Evolutionary conservation across 2,888 invertebrate species (phyloP).

Genomic region (Schizaphis graminum): DNA sequence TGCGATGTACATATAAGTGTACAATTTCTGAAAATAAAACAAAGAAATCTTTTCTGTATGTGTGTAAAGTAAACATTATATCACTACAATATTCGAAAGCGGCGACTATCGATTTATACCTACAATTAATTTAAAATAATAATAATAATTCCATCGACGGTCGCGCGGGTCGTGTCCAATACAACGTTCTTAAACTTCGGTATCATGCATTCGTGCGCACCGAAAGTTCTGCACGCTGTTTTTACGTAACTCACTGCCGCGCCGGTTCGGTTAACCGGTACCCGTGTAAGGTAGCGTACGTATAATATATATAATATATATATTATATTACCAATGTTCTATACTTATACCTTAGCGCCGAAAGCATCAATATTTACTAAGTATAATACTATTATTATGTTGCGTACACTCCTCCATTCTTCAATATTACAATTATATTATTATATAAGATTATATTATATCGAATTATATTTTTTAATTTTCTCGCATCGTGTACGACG

Average conservation of each 20-base stretch:
- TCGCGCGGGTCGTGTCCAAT: not conserved
- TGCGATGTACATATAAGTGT: not conserved
- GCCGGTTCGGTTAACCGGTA: not conserved
- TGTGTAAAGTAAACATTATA: not conserved
- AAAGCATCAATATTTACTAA: not conserved
- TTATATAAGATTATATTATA: too few relatives aligned
- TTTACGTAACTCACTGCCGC: not conserved
- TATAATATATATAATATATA: not conserved
- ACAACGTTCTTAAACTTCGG: not conserved
- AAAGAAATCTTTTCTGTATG: not conserved
- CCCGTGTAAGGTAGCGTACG: not conserved
- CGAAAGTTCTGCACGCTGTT: not conserved
- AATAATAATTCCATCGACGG: not conserved
- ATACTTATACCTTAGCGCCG: not conserved
- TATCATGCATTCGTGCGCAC: not conserved
- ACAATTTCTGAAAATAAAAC: not conserved
- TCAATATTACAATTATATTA: not conserved
- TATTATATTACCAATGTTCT: not conserved
- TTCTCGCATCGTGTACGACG: not conserved
- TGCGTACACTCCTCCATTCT: not conserved
- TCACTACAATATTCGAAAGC: slow-evolving; percentile 3
- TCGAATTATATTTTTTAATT: not conserved
- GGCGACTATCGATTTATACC: not conserved
- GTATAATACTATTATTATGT: not conserved
- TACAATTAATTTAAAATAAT: not conserved